These are phyloP conservation scores for Brevimyrus niger DNA, from an alignment of 2,113 vertebrate species.

Conservation along the genomic window DNA sequence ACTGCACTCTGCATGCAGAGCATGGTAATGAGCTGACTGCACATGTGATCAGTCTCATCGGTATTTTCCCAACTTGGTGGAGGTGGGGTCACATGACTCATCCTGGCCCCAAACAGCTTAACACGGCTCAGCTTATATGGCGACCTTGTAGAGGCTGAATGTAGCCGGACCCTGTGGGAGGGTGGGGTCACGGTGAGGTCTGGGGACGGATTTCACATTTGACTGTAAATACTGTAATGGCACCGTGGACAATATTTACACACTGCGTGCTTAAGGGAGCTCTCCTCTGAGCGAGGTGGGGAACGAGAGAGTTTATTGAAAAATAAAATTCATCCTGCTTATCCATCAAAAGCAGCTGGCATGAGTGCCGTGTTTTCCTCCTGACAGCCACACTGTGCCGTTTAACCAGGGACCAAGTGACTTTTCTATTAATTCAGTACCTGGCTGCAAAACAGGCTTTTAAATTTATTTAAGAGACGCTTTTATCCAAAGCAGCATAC, in stretches of 20 bases:
- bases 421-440: background rate
- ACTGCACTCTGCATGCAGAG: background rate
- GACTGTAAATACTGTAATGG: constrained; percentile 44
- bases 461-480: background rate
- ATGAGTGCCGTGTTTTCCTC: constrained; percentile 25
- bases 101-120: background rate
- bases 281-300: constrained; percentile 29
- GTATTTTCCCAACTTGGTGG: background rate
- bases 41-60: background rate
- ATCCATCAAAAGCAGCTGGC: constrained; percentile 48
- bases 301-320: constrained; percentile 88
- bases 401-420: background rate
- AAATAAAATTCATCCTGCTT: constrained; percentile 93
- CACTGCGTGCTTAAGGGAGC: constrained; percentile 39
- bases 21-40: background rate
- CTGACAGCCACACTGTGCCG: background rate
- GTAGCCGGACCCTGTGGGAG: background rate
- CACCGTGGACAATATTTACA: constrained; percentile 42
- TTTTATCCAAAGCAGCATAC: background rate
- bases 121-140: background rate
- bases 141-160: background rate
- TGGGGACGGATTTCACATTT: constrained; percentile 8
- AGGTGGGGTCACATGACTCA: background rate
- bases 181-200: background rate
- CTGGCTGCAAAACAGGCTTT: background rate